These are phyloP conservation scores for Luehdorfia chinensis DNA, from an alignment of 1,140 invertebrate genomes.

Conservation along the genomic window DNA sequence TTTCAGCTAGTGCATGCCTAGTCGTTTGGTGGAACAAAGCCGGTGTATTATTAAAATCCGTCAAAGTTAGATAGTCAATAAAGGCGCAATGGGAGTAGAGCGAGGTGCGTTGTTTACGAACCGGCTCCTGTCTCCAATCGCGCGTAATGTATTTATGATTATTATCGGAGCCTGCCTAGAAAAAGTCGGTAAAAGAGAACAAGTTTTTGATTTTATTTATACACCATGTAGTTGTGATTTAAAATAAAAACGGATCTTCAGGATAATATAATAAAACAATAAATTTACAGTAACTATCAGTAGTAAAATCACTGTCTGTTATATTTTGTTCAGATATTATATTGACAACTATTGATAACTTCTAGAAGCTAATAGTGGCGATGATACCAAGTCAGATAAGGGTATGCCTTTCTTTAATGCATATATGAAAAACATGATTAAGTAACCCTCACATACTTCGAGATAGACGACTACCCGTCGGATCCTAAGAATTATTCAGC, in stretches of 20 bases:
- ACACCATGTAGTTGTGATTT: too few species aligned
- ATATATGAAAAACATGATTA: constrained; percentile 1
- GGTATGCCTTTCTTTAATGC: not conserved
- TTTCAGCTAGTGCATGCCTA: constrained; percentile 12
- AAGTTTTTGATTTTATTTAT: not conserved
- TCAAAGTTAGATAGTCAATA: constrained; percentile 71
- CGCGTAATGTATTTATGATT: constrained; percentile 74
- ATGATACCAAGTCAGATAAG: too few species aligned
- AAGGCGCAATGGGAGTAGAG: constrained; percentile 34
- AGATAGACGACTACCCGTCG: constrained; percentile 15
- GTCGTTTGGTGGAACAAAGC: constrained; percentile 18
- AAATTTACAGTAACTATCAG: too few species aligned
- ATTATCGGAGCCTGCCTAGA: constrained; percentile 47
- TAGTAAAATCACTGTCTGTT: too few species aligned
- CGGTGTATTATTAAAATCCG: constrained; percentile 51
- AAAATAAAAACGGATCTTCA: too few species aligned
- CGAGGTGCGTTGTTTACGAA: constrained; percentile 59
- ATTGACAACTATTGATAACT: too few species aligned
- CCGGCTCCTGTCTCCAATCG: constrained; percentile 63
- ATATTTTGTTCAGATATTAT: too few species aligned
- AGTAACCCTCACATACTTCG: too few species aligned
- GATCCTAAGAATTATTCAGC: constrained; percentile 31
- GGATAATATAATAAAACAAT: too few species aligned
- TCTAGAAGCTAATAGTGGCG: too few species aligned
- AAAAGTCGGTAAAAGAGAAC: constrained; percentile 20